Evolutionary conservation across 1,140 invertebrate genomes (phyloP).

Genomic region (Hylaeus anthracinus): DNA sequence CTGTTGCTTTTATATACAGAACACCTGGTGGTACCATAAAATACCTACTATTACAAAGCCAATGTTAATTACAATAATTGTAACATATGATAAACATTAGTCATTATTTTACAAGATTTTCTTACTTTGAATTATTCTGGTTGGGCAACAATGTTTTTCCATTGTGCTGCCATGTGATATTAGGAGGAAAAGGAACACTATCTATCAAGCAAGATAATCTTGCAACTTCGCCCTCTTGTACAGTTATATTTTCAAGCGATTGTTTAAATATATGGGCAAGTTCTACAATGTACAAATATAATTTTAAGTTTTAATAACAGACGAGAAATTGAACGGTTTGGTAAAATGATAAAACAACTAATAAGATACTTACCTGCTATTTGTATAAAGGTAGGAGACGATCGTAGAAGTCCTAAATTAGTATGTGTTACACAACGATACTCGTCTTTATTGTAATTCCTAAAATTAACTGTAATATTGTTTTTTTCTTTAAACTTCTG

Average conservation of each 20-base stretch:
- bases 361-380: slow-evolving; percentile 70
- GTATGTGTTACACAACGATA: slow-evolving; percentile 75
- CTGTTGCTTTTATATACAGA: slow-evolving; percentile 82
- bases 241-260: slow-evolving; percentile 77
- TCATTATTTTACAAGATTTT: slow-evolving; percentile 17
- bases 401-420: slow-evolving; percentile 71
- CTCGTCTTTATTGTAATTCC: slow-evolving; percentile 67
- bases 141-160: slow-evolving; percentile 76
- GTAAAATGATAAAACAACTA: not conserved
- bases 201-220: slow-evolving; percentile 82
- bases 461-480: slow-evolving; percentile 56
- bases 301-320: slow-evolving; percentile 4
- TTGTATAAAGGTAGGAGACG: slow-evolving; percentile 72
- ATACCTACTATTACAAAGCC: slow-evolving; percentile 72
- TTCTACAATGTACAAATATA: slow-evolving; percentile 73
- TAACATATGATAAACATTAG: slow-evolving; percentile 43
- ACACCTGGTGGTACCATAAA: slow-evolving; percentile 81
- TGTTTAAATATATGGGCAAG: slow-evolving; percentile 79
- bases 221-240: slow-evolving; percentile 79
- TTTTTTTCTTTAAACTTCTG: slow-evolving; percentile 72
- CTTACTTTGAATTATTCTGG: slow-evolving; percentile 75
- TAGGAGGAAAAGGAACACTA: slow-evolving; percentile 80
- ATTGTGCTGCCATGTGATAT: slow-evolving; percentile 82
- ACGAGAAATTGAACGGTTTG: not conserved
- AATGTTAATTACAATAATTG: slow-evolving; percentile 41